Percentiles rank a stretch among this genome's conserved stretches.
Conservation (phyloP, 30 jellyfish, hydroid and myxozoan species). For the Turritopsis rubra region DNA sequence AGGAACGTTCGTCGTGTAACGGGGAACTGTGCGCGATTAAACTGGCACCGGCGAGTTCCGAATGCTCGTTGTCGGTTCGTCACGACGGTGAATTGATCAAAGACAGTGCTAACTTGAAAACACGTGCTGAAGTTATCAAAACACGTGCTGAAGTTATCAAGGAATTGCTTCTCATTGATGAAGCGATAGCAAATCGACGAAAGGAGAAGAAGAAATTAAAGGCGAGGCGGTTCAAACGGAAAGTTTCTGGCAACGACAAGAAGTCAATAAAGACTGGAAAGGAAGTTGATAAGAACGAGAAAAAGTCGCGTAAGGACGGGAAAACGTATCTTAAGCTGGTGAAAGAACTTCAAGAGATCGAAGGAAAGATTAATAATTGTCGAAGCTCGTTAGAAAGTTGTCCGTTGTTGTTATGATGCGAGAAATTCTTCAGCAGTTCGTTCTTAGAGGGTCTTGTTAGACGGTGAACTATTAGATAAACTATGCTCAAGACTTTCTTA, state of each 20-base stretch:
- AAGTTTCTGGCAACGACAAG: neutral
- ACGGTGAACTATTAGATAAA: no score
- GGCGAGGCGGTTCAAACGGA: conserved; percentile 12
- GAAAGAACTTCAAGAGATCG: conserved; percentile 32
- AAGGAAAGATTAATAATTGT: conserved; percentile 18
- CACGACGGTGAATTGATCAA: neutral
- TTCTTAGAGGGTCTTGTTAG: no score
- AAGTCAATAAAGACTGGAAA: conserved; percentile 12
- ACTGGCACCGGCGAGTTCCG: neutral
- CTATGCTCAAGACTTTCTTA: no score
- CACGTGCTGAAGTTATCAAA: conserved; percentile 15
- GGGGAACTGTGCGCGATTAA: neutral
- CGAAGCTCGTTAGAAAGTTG: conserved; percentile 17
- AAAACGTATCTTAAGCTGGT: conserved; percentile 17
- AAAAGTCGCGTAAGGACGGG: neutral
- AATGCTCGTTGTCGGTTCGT: neutral
- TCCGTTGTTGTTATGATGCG: neutral
- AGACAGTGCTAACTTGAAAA: neutral
- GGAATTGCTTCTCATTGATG: conserved; percentile 15
- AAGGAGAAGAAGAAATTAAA: conserved; percentile 2
- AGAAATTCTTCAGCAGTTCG: no score
- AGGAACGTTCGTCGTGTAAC: neutral
- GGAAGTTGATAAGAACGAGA: neutral
- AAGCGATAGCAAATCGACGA: conserved; percentile 10
- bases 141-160: conserved; percentile 21